Evolutionary conservation across 2,797 vertebrate species (phyloP), one percentile per base, ranked within the genome.

Genomic region (Sciaenops ocellatus): DNA sequence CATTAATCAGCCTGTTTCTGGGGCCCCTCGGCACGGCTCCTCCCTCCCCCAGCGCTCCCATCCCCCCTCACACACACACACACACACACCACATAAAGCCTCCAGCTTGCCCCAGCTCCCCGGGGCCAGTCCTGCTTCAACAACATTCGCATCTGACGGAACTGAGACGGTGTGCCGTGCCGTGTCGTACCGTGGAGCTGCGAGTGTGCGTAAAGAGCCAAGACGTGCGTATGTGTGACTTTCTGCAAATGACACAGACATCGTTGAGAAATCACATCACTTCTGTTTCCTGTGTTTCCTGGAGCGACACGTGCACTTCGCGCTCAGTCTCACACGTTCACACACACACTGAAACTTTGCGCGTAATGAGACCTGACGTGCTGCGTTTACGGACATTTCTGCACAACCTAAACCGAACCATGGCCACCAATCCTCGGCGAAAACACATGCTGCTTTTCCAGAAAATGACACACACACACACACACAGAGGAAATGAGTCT

Each of bases 1-100:
- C 92, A 95, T 95, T 94, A 94, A 95, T 94, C 94, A 93, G 87
- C 89, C 89, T 89, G 92, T 88, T 81, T 90, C 79, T 38, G 34
- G 87, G 85, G 90, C 84, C 85, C 83, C 89, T 89, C 83, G 51
- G 84, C 87, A 69, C 74, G 46, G 73, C 87, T 87, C 85, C 90
- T 82, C 87, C 80, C 68, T 30, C 67, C 56, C 73, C 72, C 85
- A n/a, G 69, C 71, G 65, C 78, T 44, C 74, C 82, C 84, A 28
- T 48, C 67, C 80, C 54, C 73, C 82, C 34, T 11, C 65, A 55
- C 34, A 38, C 34, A 38, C 34, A 34, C 34, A 34, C 34, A 9
- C 34, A 38, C 34, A 2, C 34, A 38, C 34, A 38, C 8, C 8
- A 8, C 34, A 38, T 38, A 38, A 38, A 38, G 67, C 54, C 54